Base-by-base conservation (phyloP, 1,140 invertebrate genomes). In the Carposina sasakii region DNA sequence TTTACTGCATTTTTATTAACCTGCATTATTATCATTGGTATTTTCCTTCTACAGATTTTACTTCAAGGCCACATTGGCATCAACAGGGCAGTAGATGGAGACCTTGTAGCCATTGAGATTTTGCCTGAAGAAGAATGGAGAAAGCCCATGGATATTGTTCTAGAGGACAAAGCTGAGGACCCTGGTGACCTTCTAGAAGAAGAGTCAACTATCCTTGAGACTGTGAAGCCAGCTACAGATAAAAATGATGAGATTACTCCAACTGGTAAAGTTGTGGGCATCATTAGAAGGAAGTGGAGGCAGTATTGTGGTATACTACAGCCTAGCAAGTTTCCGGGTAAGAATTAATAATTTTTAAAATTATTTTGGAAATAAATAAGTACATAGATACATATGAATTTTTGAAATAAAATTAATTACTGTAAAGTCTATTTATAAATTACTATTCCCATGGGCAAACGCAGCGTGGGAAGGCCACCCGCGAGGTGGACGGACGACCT, bases 31-130 rank as follows among this genome's bases (percentile, higher is more conserved):
- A n/a, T n/a, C 15, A 9, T 23, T 36, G 23, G 13, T 47, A 12
- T 24, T 40, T 45, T 48, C 23, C 49, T 42, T 40, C 12, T 16
- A 17, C 33, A 96, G 93, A 90, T 98, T 47, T 86, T 98, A 12
- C 86, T 99, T 24, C 96, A 98, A 91, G 97, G 97, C 6, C 87
- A 92, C 46, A 87, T 89, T 46, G 90, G 94, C 51, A 87, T 98
- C 20, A 99, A 99, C 83, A 88, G 98, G 46, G 95, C 96, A n/a
- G 92, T 99, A 2, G 94, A 99, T 83, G 97, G 96, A 20, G 98
- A 99, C 81, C 87, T 92, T 48, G 97, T 99, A 10, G 98, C 96
- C 9, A 82, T 99, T 48, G 91, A 98, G 84, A 81, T 99, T 13
- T 87, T 99, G 19, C 94, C 96, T 1, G 89, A 99, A 86, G 88